Conservation (phyloP, 2,797 vertebrate genomes). For the Momotus momota region DNA sequence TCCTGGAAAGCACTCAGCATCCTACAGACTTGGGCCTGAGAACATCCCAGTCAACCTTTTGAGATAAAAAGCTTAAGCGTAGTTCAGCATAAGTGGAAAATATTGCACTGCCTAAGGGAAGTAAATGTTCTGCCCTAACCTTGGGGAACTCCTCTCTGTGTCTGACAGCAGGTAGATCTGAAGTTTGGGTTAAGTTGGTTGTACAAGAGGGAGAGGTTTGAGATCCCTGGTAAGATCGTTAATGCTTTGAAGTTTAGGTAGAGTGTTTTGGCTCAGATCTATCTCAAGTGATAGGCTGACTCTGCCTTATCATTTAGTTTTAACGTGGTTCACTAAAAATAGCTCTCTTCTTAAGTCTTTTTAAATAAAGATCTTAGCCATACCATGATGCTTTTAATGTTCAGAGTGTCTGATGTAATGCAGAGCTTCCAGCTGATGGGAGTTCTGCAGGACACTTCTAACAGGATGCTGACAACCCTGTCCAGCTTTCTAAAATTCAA, state of each 20-base stretch:
- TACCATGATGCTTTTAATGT: neutral
- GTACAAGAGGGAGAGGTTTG: neutral
- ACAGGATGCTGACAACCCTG: neutral
- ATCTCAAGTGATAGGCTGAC: neutral
- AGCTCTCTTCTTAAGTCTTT: neutral
- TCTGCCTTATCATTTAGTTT: neutral
- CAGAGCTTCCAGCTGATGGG: neutral
- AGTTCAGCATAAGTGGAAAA: neutral
- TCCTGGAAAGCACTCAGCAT: neutral
- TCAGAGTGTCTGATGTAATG: neutral
- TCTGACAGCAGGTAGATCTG: neutral
- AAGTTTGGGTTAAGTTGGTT: neutral
- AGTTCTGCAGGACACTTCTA: neutral
- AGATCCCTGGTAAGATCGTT: neutral
- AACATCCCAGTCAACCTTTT: slow-evolving; percentile 35
- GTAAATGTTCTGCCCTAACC: neutral
- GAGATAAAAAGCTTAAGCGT: slow-evolving; percentile 47
- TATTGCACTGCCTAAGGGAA: neutral
- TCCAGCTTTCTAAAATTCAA: neutral
- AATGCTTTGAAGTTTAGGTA: neutral
- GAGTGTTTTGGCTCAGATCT: neutral
- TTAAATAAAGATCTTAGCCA: neutral
- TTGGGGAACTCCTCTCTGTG: neutral
- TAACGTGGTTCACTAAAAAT: neutral
- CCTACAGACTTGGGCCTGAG: neutral